Base-by-base conservation (phyloP, 2,113 vertebrate genomes). In the Heteronetta atricapilla region DNA sequence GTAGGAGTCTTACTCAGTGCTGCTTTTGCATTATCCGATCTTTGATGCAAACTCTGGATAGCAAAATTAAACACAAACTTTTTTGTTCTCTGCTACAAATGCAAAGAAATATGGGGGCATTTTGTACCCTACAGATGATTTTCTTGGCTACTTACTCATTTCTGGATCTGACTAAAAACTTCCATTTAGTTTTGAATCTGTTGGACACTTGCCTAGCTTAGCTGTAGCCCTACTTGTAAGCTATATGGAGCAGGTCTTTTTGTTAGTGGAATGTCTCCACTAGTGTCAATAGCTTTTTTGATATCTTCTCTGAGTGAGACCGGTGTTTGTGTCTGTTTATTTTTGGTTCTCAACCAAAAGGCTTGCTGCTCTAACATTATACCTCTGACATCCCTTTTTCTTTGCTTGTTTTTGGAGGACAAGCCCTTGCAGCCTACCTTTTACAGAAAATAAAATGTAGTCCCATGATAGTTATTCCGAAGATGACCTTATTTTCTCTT, bases 141-240 rank as follows among this genome's bases (percentile, higher is more conserved):
- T 92, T 68, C 80, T 94, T 89, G 88, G 40, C 66, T 87, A 66
- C 59, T 85, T 90, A 79, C 46, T 87, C 28, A 80, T 91, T 77
- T 78, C 86, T 97, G 86, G 80, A 78, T 93, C 58, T 68, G 50
- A 76, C n/a, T 95, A 69, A 95, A 81, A 92, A 25, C 26, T 86
- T 89, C 8, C 8, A 29, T 89, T 44, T 88, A 55, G 42, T 85
- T 44, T 82, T 87, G 36, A 76, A 87, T 64, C 48, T 83, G 13
- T 26, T 86, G 46, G 34, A 77, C 29, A 26, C 72, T 90, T 88
- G 44, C 36, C 79, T 72, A 56, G 40, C 34, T 60, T 82, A 40
- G 79, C 31, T 82, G 13, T 69, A 73, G 40, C 82, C 50, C 44
- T 86, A 4, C 31, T 88, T n/a, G 69, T 40, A 48, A 75, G 17